Percentiles rank a stretch among this genome's conserved stretches.
These are phyloP conservation scores for Andricus curvator DNA, from an alignment of 2,888 invertebrate genomes.

Conservation along the genomic window DNA sequence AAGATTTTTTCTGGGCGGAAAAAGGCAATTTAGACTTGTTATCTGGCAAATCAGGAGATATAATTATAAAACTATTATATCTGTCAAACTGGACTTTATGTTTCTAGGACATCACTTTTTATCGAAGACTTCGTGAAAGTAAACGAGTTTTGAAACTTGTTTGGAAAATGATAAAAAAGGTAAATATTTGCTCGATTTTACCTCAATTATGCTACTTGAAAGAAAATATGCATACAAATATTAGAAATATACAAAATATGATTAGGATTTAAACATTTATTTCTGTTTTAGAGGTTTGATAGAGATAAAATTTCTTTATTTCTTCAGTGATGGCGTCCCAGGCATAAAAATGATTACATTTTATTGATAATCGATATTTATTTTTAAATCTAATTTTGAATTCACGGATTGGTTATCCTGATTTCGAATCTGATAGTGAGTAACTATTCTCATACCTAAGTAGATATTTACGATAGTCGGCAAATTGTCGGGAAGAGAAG, in stretches of 20 bases:
- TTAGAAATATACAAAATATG: no score
- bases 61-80: slow-evolving; percentile 32
- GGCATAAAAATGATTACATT: not conserved
- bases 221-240: not conserved
- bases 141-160: slow-evolving; percentile 32
- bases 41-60: slow-evolving; percentile 11
- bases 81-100: slow-evolving; percentile 28
- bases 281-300: no score
- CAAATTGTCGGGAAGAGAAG: slow-evolving; percentile 63
- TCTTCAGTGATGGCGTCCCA: not conserved
- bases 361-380: no score
- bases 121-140: slow-evolving; percentile 27
- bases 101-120: slow-evolving; percentile 35
- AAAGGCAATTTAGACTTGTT: slow-evolving; percentile 27
- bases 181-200: not conserved
- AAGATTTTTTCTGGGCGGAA: slow-evolving; percentile 12
- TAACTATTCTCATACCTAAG: not conserved
- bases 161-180: slow-evolving; percentile 24
- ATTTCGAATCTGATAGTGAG: not conserved
- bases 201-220: not conserved
- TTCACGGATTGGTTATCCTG: no score
- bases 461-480: slow-evolving; percentile 37
- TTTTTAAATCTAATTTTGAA: not conserved
- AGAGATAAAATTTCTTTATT: no score
- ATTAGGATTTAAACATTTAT: no score